These are phyloP conservation scores for Phalloptychus januarius DNA, from an alignment of 2,797 vertebrate species.

Conservation along the genomic window DNA sequence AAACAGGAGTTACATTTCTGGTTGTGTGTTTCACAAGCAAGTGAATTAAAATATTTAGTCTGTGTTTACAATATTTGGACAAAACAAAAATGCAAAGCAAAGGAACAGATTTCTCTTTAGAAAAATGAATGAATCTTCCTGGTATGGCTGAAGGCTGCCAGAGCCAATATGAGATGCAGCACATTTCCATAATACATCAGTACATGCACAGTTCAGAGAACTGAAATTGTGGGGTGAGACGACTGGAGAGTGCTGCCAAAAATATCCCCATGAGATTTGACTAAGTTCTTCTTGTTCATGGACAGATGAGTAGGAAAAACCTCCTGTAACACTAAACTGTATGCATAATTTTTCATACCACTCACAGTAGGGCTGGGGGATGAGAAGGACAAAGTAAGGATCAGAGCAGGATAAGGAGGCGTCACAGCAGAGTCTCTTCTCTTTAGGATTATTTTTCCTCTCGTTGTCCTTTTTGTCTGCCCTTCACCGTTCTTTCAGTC, in stretches of 20 bases:
- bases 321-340: constrained; percentile 30
- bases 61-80: constrained; percentile 47
- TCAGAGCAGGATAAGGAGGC: constrained; percentile 46
- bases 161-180: constrained; percentile 26
- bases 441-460: constrained; percentile 61
- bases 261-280: constrained; percentile 39
- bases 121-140: constrained; percentile 43
- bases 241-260: constrained; percentile 22
- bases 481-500: constrained; percentile 50
- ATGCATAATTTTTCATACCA: constrained; percentile 28
- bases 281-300: constrained; percentile 50
- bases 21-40: constrained; percentile 38
- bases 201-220: constrained; percentile 61
- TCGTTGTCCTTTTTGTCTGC: constrained; percentile 18
- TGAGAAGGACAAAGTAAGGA: constrained; percentile 13
- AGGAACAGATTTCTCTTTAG: constrained; percentile 27
- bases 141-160: constrained; percentile 23
- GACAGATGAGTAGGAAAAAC: constrained; percentile 30
- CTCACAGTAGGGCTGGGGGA: constrained; percentile 28
- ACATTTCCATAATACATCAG: constrained; percentile 51
- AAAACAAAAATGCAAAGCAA: constrained; percentile 37
- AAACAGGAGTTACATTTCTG: constrained; percentile 29
- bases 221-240: constrained; percentile 42
- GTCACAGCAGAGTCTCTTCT: constrained; percentile 68
- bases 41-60: constrained; percentile 48